phyloP scores from a whole-genome alignment of 2,797 vertebrate genomes.

The Hippocampus kuda region DNA sequence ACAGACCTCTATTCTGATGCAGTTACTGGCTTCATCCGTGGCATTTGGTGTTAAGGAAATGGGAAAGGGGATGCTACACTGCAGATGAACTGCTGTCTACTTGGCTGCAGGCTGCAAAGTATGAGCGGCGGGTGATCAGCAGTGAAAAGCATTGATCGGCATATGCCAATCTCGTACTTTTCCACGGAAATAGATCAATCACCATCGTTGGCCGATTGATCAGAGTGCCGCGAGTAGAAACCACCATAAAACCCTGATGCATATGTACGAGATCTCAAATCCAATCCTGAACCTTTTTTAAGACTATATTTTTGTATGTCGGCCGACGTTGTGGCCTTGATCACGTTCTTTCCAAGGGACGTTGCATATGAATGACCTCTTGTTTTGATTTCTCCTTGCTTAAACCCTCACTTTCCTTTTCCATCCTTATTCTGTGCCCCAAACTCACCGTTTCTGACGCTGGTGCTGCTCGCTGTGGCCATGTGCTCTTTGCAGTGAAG shows the following conservation, averaged over 20 bases:
- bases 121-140: too few species aligned
- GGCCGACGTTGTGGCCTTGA: slow-evolving; percentile 6
- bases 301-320: slow-evolving; percentile 14
- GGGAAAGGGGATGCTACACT: too few species aligned
- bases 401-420: slow-evolving; percentile 10
- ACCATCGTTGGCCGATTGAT: too few species aligned
- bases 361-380: background rate
- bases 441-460: slow-evolving; percentile 24
- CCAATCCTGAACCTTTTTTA: background rate
- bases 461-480: slow-evolving; percentile 11
- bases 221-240: too few species aligned
- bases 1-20: too few species aligned
- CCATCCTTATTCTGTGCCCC: slow-evolving; percentile 4
- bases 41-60: too few species aligned
- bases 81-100: too few species aligned
- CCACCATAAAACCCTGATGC: background rate
- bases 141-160: too few species aligned
- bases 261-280: background rate
- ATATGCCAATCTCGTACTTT: too few species aligned
- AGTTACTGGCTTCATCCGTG: too few species aligned
- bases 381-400: slow-evolving; percentile 1
- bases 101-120: too few species aligned
- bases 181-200: too few species aligned
- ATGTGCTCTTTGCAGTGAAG: slow-evolving; percentile 76
- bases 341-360: slow-evolving; percentile 9